Conservation (phyloP, 2,113 vertebrate species). For the Petaurus breviceps region DNA sequence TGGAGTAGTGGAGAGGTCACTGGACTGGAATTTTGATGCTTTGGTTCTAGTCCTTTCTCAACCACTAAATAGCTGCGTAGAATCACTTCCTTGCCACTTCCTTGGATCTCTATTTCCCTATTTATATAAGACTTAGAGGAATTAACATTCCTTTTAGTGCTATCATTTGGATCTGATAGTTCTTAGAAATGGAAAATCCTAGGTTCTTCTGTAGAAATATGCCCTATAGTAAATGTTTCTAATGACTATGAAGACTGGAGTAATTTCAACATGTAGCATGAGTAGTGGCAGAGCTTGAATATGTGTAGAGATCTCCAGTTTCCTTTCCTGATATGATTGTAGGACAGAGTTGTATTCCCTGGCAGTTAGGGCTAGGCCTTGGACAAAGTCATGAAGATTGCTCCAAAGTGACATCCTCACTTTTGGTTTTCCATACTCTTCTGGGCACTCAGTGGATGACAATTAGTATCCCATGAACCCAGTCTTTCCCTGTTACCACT, state of each 20-base stretch:
- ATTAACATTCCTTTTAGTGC: not conserved
- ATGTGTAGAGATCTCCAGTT: not conserved
- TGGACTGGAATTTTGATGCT: not conserved
- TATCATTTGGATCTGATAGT: not conserved
- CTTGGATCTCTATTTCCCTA: not conserved
- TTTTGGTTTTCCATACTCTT: not conserved
- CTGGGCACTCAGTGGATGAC: not conserved
- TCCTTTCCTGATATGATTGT: not conserved
- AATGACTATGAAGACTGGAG: not conserved
- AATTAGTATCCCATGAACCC: not conserved
- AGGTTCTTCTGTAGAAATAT: not conserved
- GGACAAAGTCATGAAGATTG: not conserved
- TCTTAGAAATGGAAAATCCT: not conserved
- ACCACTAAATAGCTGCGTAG: not conserved
- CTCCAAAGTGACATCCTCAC: not conserved
- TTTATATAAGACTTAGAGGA: not conserved
- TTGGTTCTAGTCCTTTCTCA: not conserved
- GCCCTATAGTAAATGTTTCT: not conserved
- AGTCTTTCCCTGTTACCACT: not conserved
- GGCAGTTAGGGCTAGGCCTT: not conserved
- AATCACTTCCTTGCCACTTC: not conserved
- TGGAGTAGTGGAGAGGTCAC: not conserved
- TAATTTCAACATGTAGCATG: not conserved
- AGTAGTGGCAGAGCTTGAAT: not conserved
- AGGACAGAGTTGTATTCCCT: not conserved